Conservation (phyloP, 2,113 vertebrate species). For the Panthera tigris region DNA sequence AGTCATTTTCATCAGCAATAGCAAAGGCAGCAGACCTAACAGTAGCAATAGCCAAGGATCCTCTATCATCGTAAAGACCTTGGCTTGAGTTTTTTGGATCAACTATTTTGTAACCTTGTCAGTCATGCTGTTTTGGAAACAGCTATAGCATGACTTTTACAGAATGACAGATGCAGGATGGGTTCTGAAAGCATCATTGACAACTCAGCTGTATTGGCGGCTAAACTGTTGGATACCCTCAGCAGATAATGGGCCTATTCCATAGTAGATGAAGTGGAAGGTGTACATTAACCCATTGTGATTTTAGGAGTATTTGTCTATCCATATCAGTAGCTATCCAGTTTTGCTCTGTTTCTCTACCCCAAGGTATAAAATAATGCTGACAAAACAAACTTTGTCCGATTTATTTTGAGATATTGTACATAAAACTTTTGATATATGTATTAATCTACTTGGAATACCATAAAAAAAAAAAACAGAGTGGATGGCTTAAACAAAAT, state of each 20-base stretch:
- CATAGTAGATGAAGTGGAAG: neutral
- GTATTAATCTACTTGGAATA: neutral
- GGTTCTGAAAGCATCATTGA: neutral
- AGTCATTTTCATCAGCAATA: neutral
- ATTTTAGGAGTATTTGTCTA: neutral
- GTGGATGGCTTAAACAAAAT: neutral
- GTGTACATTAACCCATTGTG: neutral
- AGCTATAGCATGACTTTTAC: neutral
- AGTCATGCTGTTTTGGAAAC: constrained; percentile 12
- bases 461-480: neutral
- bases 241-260: neutral
- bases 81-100: constrained; percentile 39
- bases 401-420: neutral
- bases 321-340: neutral
- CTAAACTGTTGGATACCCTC: neutral
- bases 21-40: neutral
- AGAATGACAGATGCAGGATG: neutral
- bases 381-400: neutral
- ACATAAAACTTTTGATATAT: neutral
- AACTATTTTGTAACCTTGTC: constrained; percentile 44
- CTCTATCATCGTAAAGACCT: neutral
- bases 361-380: neutral
- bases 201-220: neutral
- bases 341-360: neutral
- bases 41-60: neutral